A percentile compares a stretch with the other conserved stretches of the same genome.
Conservation (phyloP, 2,888 invertebrate species). For the Cacoxenus indagator region DNA sequence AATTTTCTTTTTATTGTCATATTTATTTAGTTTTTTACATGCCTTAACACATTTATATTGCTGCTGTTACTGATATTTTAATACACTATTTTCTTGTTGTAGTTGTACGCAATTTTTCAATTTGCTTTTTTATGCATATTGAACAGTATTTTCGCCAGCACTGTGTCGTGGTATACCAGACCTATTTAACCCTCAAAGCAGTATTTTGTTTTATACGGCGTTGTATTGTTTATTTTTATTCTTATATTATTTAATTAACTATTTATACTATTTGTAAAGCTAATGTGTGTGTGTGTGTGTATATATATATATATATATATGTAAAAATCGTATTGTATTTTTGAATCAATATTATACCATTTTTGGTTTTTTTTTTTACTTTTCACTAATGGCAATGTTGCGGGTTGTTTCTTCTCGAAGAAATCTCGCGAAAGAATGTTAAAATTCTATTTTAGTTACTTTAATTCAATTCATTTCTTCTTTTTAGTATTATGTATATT, state of each 20-base stretch:
- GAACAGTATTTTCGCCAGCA: slow-evolving; percentile 36
- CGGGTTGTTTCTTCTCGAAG: slow-evolving; percentile 49
- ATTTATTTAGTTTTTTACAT: not conserved
- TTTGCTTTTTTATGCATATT: not conserved
- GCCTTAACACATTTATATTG: not conserved
- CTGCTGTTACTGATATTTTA: slow-evolving; percentile 9
- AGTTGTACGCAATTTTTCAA: slow-evolving; percentile 11
- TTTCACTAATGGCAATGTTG: slow-evolving; percentile 63
- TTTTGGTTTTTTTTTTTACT: slow-evolving; percentile 49
- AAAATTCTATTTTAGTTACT: slow-evolving; percentile 33
- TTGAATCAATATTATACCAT: slow-evolving; percentile 45
- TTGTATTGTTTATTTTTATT: too few species aligned
- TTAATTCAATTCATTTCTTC: slow-evolving; percentile 23
- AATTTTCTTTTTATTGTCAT: not conserved
- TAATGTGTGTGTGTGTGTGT: too few species aligned
- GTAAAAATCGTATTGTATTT: slow-evolving; percentile 21
- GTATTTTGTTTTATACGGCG: too few species aligned
- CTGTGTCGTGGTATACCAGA: slow-evolving; percentile 30
- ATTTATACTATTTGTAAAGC: too few species aligned
- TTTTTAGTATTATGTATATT: slow-evolving; percentile 26
- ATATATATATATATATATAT: too few species aligned
- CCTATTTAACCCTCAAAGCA: too few species aligned
- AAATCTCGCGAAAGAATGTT: slow-evolving; percentile 56
- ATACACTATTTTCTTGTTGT: too few species aligned
- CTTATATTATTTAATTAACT: too few species aligned